phyloP scores from a whole-genome alignment of 2,888 invertebrate species.

The Agrilus mali region DNA sequence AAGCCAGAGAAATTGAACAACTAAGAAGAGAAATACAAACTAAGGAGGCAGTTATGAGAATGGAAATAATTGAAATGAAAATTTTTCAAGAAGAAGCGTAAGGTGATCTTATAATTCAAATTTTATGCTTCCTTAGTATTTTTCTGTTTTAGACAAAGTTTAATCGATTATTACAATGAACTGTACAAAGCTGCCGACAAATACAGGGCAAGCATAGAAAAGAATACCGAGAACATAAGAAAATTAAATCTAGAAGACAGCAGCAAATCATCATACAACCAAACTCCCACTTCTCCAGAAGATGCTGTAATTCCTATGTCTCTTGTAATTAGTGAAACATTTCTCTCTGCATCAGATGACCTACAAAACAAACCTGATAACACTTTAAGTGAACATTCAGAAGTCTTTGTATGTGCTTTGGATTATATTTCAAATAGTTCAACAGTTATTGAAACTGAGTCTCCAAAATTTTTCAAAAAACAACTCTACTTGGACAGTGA shows the following conservation, averaged over 20 bases:
- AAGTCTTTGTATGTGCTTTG: too few species aligned
- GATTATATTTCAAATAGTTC: too few species aligned
- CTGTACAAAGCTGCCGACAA: constrained; percentile 46
- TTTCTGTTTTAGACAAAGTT: constrained; percentile 38
- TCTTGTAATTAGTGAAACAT: neutral
- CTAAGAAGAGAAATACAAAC: constrained; percentile 24
- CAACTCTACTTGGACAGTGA: too few species aligned
- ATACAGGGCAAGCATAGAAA: constrained; percentile 29
- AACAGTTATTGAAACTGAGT: too few species aligned
- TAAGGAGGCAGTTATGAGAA: constrained; percentile 20
- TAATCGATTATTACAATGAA: constrained; percentile 51
- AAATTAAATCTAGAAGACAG: constrained; percentile 2
- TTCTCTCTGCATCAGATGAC: neutral
- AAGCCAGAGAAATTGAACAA: constrained; percentile 20
- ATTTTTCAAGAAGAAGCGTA: constrained; percentile 31
- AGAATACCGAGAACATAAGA: constrained; percentile 21
- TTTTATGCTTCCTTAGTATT: neutral
- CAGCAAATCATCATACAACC: neutral
- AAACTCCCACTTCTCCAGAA: neutral
- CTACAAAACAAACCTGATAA: too few species aligned
- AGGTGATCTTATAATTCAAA: constrained; percentile 12
- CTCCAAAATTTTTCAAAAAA: too few species aligned
- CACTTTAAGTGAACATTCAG: too few species aligned
- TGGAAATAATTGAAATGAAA: constrained; percentile 24
- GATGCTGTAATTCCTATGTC: too few species aligned